Evolutionary conservation across 2,888 invertebrate genomes (phyloP), one percentile per base, ranked within the genome.

Genomic region (Zaprionus bogoriensis): DNA sequence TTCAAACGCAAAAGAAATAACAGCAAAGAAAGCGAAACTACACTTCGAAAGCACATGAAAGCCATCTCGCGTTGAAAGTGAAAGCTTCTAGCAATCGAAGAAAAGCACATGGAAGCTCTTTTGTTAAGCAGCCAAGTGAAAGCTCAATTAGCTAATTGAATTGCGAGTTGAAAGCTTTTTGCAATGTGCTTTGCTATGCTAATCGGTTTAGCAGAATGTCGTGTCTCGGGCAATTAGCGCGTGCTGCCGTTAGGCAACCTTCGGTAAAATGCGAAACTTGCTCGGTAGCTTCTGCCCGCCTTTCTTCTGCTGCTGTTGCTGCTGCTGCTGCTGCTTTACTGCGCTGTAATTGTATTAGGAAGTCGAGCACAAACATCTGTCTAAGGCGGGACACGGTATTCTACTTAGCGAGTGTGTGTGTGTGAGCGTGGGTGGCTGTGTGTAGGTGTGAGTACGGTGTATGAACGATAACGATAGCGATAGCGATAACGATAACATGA

Each of bases 351-450:
- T 51, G 27, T 44, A 39, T 39, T 39, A 36, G 14, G 32, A 36
- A 14, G 32, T 12, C 32, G 4, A 30, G 12, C 30, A 30, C 3
- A 17, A 17, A 36, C 32, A 36, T 36, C 32, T 36, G 17, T 7
- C 32, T n/a, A 30, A 4, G 9, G 32, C 25, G 30, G 47, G 68
- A 54, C 54, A 67, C 47, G 51, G 23, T 54, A 64, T 54, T 59
- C 65, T 54, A 69, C 70, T 63, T 68, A 64, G 61, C 61, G 41
- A 50, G 36, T 54, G 23, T 46, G 7, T 9, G 27, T 22, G 46
- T 42, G 60, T 48, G 60, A 25, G 12, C 7, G 7, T 30, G 27
- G 6, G 28, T 9, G 14, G 32, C 17, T 12, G 27, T 10, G 10
- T 27, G 10, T 27, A 27, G 27, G 27, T 32, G 53, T 46, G 53